These are phyloP conservation scores for Eupithecia exiguata DNA, from an alignment of 2,888 invertebrate genomes.

Conservation along the genomic window DNA sequence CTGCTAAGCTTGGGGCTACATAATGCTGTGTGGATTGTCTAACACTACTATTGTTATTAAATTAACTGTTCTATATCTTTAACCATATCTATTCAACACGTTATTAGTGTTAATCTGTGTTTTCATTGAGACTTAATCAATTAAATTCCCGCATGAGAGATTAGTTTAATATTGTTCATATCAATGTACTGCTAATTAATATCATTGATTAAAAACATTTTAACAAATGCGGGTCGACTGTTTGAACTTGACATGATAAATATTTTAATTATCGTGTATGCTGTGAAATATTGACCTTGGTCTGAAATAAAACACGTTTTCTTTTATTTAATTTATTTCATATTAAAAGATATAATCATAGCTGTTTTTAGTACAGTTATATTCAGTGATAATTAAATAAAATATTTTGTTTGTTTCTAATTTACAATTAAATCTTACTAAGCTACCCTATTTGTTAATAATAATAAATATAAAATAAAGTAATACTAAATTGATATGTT, in stretches of 20 bases:
- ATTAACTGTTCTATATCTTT: background rate
- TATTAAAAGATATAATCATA: background rate
- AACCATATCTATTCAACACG: background rate
- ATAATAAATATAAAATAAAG: no score
- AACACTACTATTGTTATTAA: background rate
- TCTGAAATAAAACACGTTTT: slow-evolving; percentile 14
- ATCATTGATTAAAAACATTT: background rate
- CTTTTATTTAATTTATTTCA: background rate
- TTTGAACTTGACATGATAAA: slow-evolving; percentile 12
- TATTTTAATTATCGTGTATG: background rate
- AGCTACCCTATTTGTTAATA: no score
- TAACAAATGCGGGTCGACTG: slow-evolving; percentile 7
- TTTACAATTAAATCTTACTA: background rate
- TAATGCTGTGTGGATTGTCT: no score
- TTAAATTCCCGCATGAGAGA: background rate
- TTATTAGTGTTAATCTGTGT: background rate
- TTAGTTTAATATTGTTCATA: slow-evolving; percentile 3
- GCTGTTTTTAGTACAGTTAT: background rate
- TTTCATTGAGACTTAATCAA: background rate
- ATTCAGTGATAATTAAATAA: background rate
- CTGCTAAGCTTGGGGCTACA: no score
- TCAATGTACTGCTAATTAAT: background rate
- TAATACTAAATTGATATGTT: slow-evolving; percentile 36
- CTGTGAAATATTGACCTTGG: background rate
- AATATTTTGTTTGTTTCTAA: background rate